Conservation (phyloP, 1,140 invertebrate genomes). For the Chironomus tepperi region DNA sequence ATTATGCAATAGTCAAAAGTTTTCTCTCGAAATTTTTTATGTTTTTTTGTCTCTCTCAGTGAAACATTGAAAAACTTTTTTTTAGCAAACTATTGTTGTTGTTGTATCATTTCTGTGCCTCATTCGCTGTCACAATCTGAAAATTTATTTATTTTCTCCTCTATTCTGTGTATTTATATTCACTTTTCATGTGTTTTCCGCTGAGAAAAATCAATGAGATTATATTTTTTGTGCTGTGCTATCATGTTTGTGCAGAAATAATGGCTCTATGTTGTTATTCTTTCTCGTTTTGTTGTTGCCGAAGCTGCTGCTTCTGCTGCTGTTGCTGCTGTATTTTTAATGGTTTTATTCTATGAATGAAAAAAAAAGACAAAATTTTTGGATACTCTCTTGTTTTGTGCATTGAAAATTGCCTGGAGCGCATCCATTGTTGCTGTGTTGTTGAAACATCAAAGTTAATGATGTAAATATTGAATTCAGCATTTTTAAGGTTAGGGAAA, state of each 20-base stretch:
- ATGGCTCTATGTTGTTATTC: background rate
- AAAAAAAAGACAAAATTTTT: background rate
- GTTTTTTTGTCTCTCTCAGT: background rate
- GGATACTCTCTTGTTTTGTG: too few relatives aligned
- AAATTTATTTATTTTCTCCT: conserved; percentile 5
- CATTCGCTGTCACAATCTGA: background rate
- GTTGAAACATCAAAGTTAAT: too few relatives aligned
- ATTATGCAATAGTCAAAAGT: conserved; percentile 9
- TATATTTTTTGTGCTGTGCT: conserved; percentile 10
- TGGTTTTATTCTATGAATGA: background rate
- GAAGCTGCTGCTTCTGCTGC: background rate
- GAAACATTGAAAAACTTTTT: conserved; percentile 1
- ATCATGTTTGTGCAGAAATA: conserved; percentile 13
- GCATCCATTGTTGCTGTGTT: too few relatives aligned
- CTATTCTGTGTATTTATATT: background rate
- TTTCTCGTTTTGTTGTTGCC: too few relatives aligned
- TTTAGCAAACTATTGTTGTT: background rate
- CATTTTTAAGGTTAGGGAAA: too few relatives aligned
- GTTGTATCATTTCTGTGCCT: background rate
- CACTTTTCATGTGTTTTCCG: background rate
- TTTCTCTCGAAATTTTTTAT: background rate
- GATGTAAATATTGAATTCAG: too few relatives aligned
- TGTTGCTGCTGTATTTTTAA: background rate
- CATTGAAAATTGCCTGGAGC: too few relatives aligned
- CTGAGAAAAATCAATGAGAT: conserved; percentile 8